Percentiles rank a stretch among this genome's conserved stretches.
Conservation (phyloP, 2,888 invertebrate genomes). For the Chironomus tentans region DNA sequence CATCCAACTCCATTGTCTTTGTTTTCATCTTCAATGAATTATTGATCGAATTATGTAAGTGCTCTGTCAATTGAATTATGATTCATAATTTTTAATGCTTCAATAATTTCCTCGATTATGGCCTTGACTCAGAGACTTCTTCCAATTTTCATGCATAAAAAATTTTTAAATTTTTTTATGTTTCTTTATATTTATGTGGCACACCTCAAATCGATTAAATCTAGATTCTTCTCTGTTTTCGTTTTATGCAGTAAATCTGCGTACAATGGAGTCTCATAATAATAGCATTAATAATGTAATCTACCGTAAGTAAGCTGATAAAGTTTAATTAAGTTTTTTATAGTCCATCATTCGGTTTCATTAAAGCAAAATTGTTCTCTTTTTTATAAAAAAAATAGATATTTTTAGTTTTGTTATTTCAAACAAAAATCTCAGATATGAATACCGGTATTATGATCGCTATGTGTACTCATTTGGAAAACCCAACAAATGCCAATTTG, state of each 20-base stretch:
- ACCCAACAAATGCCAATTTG: background rate
- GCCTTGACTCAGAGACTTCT: background rate
- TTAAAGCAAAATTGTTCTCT: background rate
- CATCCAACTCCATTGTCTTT: background rate
- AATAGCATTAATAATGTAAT: background rate
- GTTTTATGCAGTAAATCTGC: background rate
- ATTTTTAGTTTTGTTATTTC: too few species aligned
- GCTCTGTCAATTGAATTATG: background rate
- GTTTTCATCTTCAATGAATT: background rate
- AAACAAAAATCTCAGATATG: background rate
- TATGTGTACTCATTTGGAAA: background rate
- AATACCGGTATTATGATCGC: background rate
- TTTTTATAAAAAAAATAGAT: too few species aligned
- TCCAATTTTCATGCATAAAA: background rate
- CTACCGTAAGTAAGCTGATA: background rate
- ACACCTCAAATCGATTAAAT: background rate
- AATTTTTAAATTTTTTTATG: background rate
- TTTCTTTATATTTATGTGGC: background rate
- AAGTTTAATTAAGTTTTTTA: background rate
- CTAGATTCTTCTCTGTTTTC: background rate
- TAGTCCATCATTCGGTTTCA: background rate
- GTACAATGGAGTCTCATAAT: too few species aligned
- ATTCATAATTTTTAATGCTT: background rate
- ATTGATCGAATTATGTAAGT: background rate
- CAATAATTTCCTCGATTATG: background rate